Base-by-base conservation (phyloP, 92 coral and sea anemone genomes). In the Paramuricea clavata region DNA sequence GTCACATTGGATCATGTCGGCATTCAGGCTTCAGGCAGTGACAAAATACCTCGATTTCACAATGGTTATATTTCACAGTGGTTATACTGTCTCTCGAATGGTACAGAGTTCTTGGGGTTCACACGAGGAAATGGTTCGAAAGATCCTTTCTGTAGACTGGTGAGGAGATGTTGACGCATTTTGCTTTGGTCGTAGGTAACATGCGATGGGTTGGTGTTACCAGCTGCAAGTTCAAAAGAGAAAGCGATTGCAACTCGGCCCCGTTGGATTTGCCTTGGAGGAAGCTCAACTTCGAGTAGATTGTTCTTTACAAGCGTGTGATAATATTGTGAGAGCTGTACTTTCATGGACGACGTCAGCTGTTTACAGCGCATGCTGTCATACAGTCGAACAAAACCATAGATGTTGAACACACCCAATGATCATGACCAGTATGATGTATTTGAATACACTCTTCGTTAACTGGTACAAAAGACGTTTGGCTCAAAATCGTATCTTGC, bases 341-440 rank as follows among this genome's bases (percentile, higher is more conserved):
- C 82, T 71, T 76, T 47, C 85, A 83, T 89, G 61, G 70, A 83
- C 34, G 88, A 67, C 19, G 74, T 73, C 49, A 83, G 67, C 27
- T 74, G 35, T 65, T 85, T 61, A 23, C 65, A 44, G 72, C 83
- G 69, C 52, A 30, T 74, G 32, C 85, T 81, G 79, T 81, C 78
- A 75, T 42, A 42, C 49, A 42, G 6, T 42, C 49, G 6, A 42
- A 42, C 49, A 42, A 42, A 42, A 42, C 73, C 17, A 83, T 43
- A 13, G 88, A 83, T 23, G 92, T 74, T 25, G 90, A 79, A 69
- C 87, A 89, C 17, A 90, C 90, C 93, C 93, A 90, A 84, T 86
- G 90, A 56, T 81, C 49, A 6, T 76, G 15, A 3, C 93, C 88
- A 17, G 90, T 86, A 90, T 47, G 41, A 72, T 90, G 93, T 49